Evolutionary conservation across 2,888 invertebrate species (phyloP).

Genomic region (Temnothorax rugatulus): DNA sequence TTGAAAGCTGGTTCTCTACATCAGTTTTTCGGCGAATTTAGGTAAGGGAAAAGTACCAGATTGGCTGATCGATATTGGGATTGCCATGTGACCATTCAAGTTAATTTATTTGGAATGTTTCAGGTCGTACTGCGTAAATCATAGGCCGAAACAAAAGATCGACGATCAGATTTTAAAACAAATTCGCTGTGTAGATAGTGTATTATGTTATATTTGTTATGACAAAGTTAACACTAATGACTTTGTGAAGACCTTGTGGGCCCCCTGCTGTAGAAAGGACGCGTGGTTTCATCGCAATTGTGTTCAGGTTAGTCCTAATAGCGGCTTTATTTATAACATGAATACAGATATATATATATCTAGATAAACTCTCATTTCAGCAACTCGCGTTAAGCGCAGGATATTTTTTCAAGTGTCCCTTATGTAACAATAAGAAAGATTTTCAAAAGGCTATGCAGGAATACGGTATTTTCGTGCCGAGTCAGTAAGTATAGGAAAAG

Average conservation of each 20-base stretch:
- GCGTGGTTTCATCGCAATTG: slow-evolving; percentile 93
- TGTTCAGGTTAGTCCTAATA: slow-evolving; percentile 87
- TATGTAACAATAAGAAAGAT: slow-evolving; percentile 91
- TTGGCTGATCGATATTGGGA: background rate
- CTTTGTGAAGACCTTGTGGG: slow-evolving; percentile 88
- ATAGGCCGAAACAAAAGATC: slow-evolving; percentile 88
- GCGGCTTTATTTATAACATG: background rate
- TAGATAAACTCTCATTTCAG: slow-evolving; percentile 85
- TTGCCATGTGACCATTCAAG: background rate
- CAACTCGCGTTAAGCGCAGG: slow-evolving; percentile 92
- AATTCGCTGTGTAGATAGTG: slow-evolving; percentile 75
- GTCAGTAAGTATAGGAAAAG: slow-evolving; percentile 88
- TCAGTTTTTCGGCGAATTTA: slow-evolving; percentile 89
- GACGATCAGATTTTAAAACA: slow-evolving; percentile 78
- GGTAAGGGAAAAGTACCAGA: slow-evolving; percentile 85
- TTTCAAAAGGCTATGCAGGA: slow-evolving; percentile 89
- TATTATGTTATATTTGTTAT: slow-evolving; percentile 91
- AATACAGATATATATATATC: background rate
- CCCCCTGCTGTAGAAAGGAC: slow-evolving; percentile 92
- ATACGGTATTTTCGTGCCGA: slow-evolving; percentile 93
- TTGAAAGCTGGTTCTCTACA: slow-evolving; percentile 89
- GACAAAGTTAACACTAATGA: slow-evolving; percentile 87
- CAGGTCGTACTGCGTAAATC: slow-evolving; percentile 90
- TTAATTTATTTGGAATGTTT: slow-evolving; percentile 33
- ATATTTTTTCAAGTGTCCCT: slow-evolving; percentile 94